Conservation (phyloP, 2,113 vertebrate species). For the Aspidoscelis tigris region DNA sequence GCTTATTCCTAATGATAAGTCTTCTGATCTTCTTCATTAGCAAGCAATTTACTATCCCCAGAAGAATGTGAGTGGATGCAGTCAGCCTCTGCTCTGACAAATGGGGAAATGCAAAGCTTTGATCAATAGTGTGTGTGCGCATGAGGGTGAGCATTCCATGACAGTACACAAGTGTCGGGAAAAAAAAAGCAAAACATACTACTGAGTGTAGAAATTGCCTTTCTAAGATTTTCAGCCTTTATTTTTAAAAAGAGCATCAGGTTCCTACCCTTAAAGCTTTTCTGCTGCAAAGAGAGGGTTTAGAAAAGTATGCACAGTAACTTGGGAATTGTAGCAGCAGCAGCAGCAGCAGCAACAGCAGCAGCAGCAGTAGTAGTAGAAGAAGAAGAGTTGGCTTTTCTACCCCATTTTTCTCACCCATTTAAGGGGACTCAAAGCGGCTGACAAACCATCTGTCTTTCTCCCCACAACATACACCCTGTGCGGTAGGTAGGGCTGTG, state of each 20-base stretch:
- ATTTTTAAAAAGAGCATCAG: not conserved
- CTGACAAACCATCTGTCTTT: too few species aligned
- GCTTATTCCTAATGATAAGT: conserved; percentile 63
- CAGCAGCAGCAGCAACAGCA: too few species aligned
- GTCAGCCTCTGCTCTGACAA: conserved; percentile 61
- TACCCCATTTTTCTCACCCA: too few species aligned
- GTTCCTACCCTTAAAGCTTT: too few species aligned
- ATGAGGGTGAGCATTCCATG: not conserved
- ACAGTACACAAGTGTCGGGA: not conserved
- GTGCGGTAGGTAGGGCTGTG: too few species aligned
- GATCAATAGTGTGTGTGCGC: conserved; percentile 26
- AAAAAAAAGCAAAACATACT: not conserved
- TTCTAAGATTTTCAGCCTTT: not conserved
- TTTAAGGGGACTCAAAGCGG: too few species aligned
- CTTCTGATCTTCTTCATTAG: conserved; percentile 71
- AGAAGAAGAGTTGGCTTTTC: too few species aligned
- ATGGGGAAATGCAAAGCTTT: conserved; percentile 65
- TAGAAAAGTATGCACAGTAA: not conserved
- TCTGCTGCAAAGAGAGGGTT: not conserved
- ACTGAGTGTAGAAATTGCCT: not conserved
- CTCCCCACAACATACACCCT: too few species aligned
- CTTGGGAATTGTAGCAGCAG: not conserved
- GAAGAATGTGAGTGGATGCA: conserved; percentile 62
- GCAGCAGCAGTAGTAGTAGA: too few species aligned
- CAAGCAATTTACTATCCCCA: conserved; percentile 67